These are phyloP conservation scores for Drosophila neonasuta DNA, from an alignment of 2,888 invertebrate species.

Conservation along the genomic window DNA sequence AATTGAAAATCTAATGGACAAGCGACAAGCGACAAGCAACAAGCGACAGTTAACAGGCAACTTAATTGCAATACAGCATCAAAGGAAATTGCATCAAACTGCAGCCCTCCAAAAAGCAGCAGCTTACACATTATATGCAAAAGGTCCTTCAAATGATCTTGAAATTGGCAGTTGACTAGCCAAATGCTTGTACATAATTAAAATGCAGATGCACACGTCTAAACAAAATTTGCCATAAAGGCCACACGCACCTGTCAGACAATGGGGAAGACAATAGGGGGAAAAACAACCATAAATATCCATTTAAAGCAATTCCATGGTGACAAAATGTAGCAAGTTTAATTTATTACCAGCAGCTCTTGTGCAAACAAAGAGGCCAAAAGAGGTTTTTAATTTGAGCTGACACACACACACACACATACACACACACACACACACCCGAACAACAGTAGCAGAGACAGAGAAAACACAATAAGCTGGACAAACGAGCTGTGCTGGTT, in stretches of 20 bases:
- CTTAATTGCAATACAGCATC: slow-evolving; percentile 42
- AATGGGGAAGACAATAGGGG: not conserved
- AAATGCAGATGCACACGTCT: slow-evolving; percentile 36
- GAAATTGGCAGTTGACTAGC: slow-evolving; percentile 20
- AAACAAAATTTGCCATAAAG: slow-evolving; percentile 14
- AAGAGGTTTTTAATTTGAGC: slow-evolving; percentile 67
- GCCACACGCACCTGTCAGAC: slow-evolving; percentile 17
- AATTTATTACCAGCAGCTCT: slow-evolving; percentile 69
- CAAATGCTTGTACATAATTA: slow-evolving; percentile 36
- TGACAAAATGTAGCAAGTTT: slow-evolving; percentile 69
- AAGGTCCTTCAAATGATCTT: slow-evolving; percentile 11
- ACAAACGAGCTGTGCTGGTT: slow-evolving; percentile 35
- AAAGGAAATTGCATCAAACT: slow-evolving; percentile 40
- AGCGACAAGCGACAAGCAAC: slow-evolving; percentile 15
- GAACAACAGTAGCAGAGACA: not conserved
- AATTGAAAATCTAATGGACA: slow-evolving; percentile 65
- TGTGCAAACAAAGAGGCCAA: slow-evolving; percentile 57
- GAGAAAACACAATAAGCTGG: slow-evolving; percentile 30
- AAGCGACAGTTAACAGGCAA: slow-evolving; percentile 29
- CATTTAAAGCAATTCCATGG: slow-evolving; percentile 69
- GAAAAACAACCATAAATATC: slow-evolving; percentile 64
- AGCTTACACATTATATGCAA: not conserved
- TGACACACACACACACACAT: slow-evolving; percentile 17
- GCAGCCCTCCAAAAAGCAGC: not conserved
- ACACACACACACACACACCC: not conserved